Percentiles rank a stretch among this genome's conserved stretches.
These are phyloP conservation scores for Drosophila planitibia DNA, from an alignment of 2,888 invertebrate genomes.

Conservation along the genomic window DNA sequence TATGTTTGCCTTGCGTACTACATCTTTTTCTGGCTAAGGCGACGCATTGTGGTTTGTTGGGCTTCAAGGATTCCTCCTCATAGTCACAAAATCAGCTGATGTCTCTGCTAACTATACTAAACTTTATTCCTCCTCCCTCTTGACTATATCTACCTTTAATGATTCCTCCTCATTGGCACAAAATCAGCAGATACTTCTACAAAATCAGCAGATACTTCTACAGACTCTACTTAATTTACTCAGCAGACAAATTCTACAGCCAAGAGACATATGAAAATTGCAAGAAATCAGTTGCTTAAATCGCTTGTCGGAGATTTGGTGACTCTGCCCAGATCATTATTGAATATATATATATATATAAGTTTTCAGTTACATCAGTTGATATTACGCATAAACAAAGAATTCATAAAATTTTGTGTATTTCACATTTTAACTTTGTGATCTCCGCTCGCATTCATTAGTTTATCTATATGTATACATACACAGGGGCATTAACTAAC, in stretches of 20 bases:
- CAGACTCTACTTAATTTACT: neutral
- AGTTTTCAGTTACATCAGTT: neutral
- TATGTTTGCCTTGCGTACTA: neutral
- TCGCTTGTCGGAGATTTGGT: neutral
- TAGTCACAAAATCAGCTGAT: neutral
- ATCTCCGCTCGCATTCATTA: constrained; percentile 19
- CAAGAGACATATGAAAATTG: neutral
- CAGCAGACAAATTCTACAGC: neutral
- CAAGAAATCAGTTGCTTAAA: neutral
- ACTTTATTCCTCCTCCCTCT: neutral
- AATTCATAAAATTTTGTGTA: neutral
- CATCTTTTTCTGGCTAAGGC: neutral
- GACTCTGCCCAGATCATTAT: too few relatives aligned
- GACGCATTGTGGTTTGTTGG: neutral
- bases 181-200: neutral
- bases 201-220: neutral
- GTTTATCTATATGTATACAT: constrained; percentile 1
- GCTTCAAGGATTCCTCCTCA: neutral
- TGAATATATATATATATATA: too few relatives aligned
- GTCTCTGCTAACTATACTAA: neutral
- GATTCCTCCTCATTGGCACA: neutral
- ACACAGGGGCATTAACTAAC: constrained; percentile 12
- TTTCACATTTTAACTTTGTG: constrained; percentile 2
- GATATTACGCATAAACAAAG: neutral
- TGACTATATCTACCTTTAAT: too few relatives aligned